Percentiles rank a stretch among this genome's conserved stretches.
phyloP scores from a whole-genome alignment of 1,140 invertebrate genomes.

The Panulirus ornatus region DNA sequence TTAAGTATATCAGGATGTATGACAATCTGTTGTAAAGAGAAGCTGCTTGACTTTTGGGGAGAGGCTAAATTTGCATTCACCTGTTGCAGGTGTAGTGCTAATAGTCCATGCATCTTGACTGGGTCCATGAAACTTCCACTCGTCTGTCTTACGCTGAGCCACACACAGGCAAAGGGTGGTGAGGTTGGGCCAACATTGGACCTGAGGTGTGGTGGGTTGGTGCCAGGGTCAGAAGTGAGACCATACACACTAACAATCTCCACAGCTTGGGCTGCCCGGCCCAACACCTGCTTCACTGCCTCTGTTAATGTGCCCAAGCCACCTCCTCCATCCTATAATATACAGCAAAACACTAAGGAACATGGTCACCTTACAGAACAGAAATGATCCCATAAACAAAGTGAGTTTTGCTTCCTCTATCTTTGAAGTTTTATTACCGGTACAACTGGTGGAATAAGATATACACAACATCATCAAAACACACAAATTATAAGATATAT shows the following conservation, averaged over 20 bases:
- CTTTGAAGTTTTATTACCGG: background rate
- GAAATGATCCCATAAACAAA: background rate
- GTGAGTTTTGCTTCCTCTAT: background rate
- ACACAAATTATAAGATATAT: no score
- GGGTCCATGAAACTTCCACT: constrained; percentile 13
- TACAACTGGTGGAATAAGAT: background rate
- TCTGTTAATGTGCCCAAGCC: background rate
- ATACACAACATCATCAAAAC: no score
- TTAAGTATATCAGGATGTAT: no score
- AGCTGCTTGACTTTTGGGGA: background rate
- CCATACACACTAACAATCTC: constrained; percentile 27
- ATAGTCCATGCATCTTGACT: constrained; percentile 25
- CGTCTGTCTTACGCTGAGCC: background rate
- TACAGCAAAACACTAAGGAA: background rate
- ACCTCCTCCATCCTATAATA: constrained; percentile 10
- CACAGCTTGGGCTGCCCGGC: background rate
- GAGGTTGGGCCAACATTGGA: background rate
- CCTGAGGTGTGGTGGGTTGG: background rate
- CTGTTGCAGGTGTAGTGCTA: constrained; percentile 14
- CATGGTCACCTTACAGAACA: background rate
- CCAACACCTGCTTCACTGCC: background rate
- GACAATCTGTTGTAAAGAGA: no score
- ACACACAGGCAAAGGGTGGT: constrained; percentile 9
- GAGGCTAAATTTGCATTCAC: background rate
- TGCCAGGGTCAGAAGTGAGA: background rate